Conservation (phyloP, 2,113 vertebrate genomes). For the Seriola rivoliana region DNA sequence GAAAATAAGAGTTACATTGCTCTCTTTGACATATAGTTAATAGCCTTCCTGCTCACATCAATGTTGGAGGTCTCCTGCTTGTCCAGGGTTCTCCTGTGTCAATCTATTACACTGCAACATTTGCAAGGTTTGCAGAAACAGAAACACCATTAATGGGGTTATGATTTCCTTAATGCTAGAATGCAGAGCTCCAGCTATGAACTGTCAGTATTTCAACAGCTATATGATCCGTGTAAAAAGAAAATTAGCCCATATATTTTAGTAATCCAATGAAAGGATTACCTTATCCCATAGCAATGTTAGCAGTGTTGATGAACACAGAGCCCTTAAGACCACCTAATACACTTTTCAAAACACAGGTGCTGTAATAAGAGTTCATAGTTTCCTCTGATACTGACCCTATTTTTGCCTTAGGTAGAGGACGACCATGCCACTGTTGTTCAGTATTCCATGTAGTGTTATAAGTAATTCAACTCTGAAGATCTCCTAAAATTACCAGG, state of each 20-base stretch:
- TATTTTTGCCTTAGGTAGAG: constrained; percentile 13
- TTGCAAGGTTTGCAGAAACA: constrained; percentile 23
- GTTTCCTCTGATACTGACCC: constrained; percentile 12
- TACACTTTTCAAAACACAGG: constrained; percentile 54
- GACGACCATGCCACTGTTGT: background rate
- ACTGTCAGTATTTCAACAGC: background rate
- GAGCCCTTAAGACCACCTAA: constrained; percentile 42
- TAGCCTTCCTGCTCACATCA: constrained; percentile 21
- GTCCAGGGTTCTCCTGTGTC: background rate
- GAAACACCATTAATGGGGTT: background rate
- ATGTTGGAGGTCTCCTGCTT: constrained; percentile 21
- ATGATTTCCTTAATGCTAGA: constrained; percentile 18
- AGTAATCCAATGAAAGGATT: constrained; percentile 27
- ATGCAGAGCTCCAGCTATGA: background rate
- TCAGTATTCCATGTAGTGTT: background rate
- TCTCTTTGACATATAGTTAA: constrained; percentile 17
- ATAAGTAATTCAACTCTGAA: background rate
- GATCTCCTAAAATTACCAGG: no score
- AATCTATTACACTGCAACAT: constrained; percentile 9
- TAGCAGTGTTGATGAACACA: constrained; percentile 15
- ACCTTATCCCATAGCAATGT: constrained; percentile 6
- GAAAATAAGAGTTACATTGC: background rate
- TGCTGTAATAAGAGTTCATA: constrained; percentile 51
- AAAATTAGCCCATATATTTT: constrained; percentile 6
- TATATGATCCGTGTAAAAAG: constrained; percentile 12